These are phyloP conservation scores for Nycteola revayana DNA, from an alignment of 2,888 invertebrate genomes.

Conservation along the genomic window DNA sequence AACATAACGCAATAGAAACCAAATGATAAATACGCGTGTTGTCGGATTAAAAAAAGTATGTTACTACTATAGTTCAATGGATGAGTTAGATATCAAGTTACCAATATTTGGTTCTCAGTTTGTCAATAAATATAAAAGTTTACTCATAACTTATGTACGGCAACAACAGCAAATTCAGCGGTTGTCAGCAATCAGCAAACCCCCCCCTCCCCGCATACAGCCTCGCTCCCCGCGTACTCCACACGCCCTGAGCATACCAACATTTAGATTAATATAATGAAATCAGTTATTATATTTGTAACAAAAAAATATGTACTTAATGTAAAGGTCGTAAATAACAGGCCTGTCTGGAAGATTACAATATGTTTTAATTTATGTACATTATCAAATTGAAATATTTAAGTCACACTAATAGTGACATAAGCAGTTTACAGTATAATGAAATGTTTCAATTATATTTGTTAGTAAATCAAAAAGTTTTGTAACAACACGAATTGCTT, in stretches of 20 bases:
- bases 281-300: slow-evolving; percentile 25
- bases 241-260: slow-evolving; percentile 80
- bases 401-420: too few species aligned
- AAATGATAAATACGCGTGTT: too few species aligned
- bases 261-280: slow-evolving; percentile 67
- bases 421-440: too few species aligned
- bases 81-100: slow-evolving; percentile 1
- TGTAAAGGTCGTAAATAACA: slow-evolving; percentile 26
- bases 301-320: slow-evolving; percentile 32
- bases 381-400: not conserved
- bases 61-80: too few species aligned
- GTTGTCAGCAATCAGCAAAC: slow-evolving; percentile 80
- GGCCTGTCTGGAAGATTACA: slow-evolving; percentile 12
- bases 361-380: not conserved
- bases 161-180: slow-evolving; percentile 79
- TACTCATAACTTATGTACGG: slow-evolving; percentile 80
- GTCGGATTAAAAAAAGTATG: too few species aligned
- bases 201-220: slow-evolving; percentile 71
- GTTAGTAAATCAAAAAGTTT: slow-evolving; percentile 8
- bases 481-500: slow-evolving; percentile 23
- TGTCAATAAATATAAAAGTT: slow-evolving; percentile 75
- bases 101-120: slow-evolving; percentile 62
- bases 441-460: too few species aligned
- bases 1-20: too few species aligned
- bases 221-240: slow-evolving; percentile 74